Evolutionary conservation across 2,888 invertebrate genomes (phyloP).

Genomic region (Glyphotaelius pellucidus): DNA sequence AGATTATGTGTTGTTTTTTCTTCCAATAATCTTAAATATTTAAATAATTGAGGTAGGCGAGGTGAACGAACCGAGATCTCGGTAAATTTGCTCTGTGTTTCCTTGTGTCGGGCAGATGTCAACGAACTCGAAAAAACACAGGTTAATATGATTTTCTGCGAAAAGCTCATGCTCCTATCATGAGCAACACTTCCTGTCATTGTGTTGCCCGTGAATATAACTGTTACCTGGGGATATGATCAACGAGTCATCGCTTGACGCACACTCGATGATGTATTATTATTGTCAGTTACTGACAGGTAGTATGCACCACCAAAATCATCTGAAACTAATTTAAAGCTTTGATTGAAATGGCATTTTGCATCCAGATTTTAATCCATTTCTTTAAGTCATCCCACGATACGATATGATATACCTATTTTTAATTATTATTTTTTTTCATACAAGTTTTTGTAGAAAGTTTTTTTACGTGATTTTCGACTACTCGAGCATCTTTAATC

Average conservation of each 20-base stretch:
- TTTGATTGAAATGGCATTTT: too few species aligned
- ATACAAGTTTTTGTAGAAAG: too few species aligned
- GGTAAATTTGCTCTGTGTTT: constrained; percentile 16
- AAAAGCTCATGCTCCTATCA: constrained; percentile 27
- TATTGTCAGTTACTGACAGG: not conserved
- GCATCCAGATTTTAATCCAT: too few species aligned
- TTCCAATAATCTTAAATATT: not conserved
- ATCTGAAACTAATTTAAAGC: too few species aligned
- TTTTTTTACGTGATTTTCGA: too few species aligned
- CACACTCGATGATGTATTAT: not conserved
- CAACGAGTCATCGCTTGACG: constrained; percentile 9
- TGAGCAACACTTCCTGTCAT: constrained; percentile 48
- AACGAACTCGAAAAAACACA: constrained; percentile 48
- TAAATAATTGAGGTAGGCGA: not conserved
- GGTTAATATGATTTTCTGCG: constrained; percentile 36
- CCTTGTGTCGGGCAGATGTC: constrained; percentile 33
- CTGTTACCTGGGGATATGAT: constrained; percentile 5
- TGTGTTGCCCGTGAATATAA: constrained; percentile 4
- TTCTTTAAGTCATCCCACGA: too few species aligned
- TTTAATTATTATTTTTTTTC: too few species aligned
- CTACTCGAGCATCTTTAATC: too few species aligned
- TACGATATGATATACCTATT: too few species aligned
- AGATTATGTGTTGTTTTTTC: not conserved
- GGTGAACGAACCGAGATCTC: not conserved
- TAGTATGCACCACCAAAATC: not conserved